phyloP scores from a whole-genome alignment of 2,797 vertebrate species.

The Stomatorhinus walkeri region DNA sequence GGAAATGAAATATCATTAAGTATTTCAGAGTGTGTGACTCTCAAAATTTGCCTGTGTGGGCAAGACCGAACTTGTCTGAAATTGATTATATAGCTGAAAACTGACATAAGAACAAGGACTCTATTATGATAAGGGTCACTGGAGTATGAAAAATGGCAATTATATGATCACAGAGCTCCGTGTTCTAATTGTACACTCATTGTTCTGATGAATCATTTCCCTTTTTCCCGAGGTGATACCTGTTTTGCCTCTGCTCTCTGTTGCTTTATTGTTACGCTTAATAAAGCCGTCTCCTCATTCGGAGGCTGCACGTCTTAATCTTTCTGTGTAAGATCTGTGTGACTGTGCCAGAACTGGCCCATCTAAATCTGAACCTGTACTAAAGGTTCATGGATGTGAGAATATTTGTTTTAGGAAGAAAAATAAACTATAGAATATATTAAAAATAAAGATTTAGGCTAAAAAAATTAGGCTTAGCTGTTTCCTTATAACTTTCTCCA shows the following conservation, averaged over 20 bases:
- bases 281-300: neutral
- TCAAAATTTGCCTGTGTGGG: slow-evolving; percentile 7
- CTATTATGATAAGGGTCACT: slow-evolving; percentile 2
- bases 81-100: slow-evolving; percentile 6
- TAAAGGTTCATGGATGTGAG: neutral
- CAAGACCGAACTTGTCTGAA: neutral
- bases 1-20: slow-evolving; percentile 1
- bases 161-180: slow-evolving; percentile 1
- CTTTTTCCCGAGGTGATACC: neutral
- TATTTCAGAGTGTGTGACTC: neutral
- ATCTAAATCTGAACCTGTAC: neutral
- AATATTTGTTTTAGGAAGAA: neutral
- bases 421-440: neutral
- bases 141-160: slow-evolving; percentile 1
- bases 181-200: neutral
- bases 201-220: neutral
- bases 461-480: neutral
- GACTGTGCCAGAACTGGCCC: neutral
- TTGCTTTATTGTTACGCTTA: neutral
- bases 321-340: neutral
- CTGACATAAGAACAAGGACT: slow-evolving; percentile 6
- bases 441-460: neutral
- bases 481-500: neutral
- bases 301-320: neutral
- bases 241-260: neutral